A percentile compares a stretch with the other conserved stretches of the same genome.
phyloP scores from a whole-genome alignment of 2,888 invertebrate species.

The Polymixis lichenea region DNA sequence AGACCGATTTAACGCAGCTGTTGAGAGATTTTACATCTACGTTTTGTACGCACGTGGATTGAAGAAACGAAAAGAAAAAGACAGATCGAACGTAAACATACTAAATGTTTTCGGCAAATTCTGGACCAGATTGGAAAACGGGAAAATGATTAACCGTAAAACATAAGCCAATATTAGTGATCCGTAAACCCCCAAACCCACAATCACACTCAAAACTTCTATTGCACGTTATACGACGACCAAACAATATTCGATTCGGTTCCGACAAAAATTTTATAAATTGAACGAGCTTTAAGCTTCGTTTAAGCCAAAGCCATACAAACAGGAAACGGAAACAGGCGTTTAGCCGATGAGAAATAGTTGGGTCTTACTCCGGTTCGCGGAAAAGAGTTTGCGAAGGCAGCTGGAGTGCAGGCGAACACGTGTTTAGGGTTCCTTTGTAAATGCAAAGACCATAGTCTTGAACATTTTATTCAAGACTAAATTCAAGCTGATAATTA shows the following conservation, averaged over 20 bases:
- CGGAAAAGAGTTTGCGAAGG: conserved; percentile 45
- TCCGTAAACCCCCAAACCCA: not conserved
- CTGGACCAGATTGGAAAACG: not conserved
- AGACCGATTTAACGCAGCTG: too few species aligned
- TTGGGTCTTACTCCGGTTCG: conserved; percentile 37
- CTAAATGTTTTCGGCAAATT: too few species aligned
- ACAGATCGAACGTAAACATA: not conserved
- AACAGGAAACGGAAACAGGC: conserved; percentile 62
- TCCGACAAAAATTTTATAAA: conserved; percentile 60
- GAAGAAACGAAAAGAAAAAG: not conserved
- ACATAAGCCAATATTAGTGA: not conserved
- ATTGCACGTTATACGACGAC: not conserved
- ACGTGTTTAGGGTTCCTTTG: conserved; percentile 40
- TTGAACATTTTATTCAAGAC: too few species aligned
- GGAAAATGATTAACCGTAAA: not conserved
- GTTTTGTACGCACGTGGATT: too few species aligned
- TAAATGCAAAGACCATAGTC: not conserved
- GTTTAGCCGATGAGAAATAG: conserved; percentile 63
- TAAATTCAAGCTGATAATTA: too few species aligned
- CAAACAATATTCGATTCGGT: conserved; percentile 54
- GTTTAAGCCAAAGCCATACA: conserved; percentile 57
- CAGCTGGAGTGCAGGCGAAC: conserved; percentile 25
- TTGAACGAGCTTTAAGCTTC: conserved; percentile 55
- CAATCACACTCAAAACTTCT: not conserved
- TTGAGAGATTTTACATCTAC: too few species aligned